phyloP scores from a whole-genome alignment of 2,888 invertebrate species.

The Diloba caeruleocephala region DNA sequence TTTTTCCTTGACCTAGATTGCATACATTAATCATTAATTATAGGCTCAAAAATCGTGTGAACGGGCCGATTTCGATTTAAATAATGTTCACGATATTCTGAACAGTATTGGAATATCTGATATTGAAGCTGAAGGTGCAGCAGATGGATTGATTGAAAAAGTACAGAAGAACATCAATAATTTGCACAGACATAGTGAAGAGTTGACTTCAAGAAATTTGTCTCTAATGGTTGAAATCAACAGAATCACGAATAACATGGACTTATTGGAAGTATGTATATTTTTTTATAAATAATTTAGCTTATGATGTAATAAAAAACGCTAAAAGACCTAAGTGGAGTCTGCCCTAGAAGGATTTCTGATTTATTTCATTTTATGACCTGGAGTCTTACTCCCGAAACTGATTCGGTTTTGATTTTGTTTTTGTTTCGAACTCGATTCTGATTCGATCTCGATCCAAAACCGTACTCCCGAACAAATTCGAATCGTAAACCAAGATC shows the following conservation, averaged over 20 bases:
- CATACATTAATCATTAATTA: constrained; percentile 27
- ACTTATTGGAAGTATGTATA: constrained; percentile 68
- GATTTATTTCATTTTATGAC: too few species aligned
- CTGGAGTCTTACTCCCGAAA: too few species aligned
- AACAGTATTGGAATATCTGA: constrained; percentile 74
- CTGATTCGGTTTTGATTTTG: too few species aligned
- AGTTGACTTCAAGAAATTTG: constrained; percentile 77
- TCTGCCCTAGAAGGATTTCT: too few species aligned
- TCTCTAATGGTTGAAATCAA: constrained; percentile 78
- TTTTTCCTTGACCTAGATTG: too few species aligned
- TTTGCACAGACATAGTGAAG: constrained; percentile 78
- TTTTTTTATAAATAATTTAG: neutral
- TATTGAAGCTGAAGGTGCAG: constrained; percentile 62
- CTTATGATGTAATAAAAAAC: too few species aligned
- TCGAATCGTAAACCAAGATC: too few species aligned
- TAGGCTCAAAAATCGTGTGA: constrained; percentile 79
- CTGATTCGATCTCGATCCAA: too few species aligned
- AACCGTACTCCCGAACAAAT: too few species aligned
- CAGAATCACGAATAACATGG: constrained; percentile 67
- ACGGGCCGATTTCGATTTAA: constrained; percentile 84
- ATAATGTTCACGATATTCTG: constrained; percentile 76
- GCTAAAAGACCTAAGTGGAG: too few species aligned
- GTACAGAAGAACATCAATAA: constrained; percentile 72
- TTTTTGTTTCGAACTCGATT: too few species aligned
- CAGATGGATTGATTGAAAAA: constrained; percentile 71